Base-by-base conservation (phyloP, 64 coral and sea anemone genomes). In the Catalaphyllia jardinei region DNA sequence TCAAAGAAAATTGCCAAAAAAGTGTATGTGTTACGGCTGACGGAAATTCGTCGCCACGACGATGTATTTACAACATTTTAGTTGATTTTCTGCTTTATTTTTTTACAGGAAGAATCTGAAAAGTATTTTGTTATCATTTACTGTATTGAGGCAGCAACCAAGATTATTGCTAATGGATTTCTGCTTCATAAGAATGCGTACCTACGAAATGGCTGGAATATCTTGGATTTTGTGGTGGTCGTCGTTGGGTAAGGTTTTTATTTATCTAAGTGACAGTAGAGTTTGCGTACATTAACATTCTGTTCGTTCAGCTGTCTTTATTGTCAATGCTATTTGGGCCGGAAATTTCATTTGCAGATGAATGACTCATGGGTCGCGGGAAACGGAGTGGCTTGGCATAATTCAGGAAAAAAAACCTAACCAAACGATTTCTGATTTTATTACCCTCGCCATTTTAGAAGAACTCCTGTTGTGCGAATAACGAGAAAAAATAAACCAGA, bases 191-290 rank as follows among this genome's bases (percentile, higher is more conserved):
- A 91, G 64, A 81, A 88, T 54, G 94, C 97, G 2, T 99, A 99
- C 79, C 83, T 99, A 16, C 77, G 97, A 93, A 99, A 99, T 84
- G 97, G 97, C 24, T 99, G 97, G 97, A 99, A 99, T 62, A 99
- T 99, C 52, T 90, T 99, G 62, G 97, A 99, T 75, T 99, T 99
- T 83, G 91, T 94, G 29, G 97, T 99, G 24, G 91, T 99, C 16
- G 88, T 95, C 71, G 91, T 99, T 13, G 97, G 97, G 97, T 99
- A 91, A 93, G 97, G 22, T 80, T 63, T 25, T 63, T 88, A 35
- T 90, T 76, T 65, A 71, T 85, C 63, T 71, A 85, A 85, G 24
- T 69, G 81, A 85, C 81, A 71, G 81, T 85, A 31, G 63, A 85
- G 62, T 79, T 29, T 89, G 73, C 74, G 25, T 29, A 77, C 75